Percentiles rank a stretch among this genome's conserved stretches.
These are phyloP conservation scores for Ifrita kowaldi DNA, from an alignment of 2,113 vertebrate species.

Conservation along the genomic window DNA sequence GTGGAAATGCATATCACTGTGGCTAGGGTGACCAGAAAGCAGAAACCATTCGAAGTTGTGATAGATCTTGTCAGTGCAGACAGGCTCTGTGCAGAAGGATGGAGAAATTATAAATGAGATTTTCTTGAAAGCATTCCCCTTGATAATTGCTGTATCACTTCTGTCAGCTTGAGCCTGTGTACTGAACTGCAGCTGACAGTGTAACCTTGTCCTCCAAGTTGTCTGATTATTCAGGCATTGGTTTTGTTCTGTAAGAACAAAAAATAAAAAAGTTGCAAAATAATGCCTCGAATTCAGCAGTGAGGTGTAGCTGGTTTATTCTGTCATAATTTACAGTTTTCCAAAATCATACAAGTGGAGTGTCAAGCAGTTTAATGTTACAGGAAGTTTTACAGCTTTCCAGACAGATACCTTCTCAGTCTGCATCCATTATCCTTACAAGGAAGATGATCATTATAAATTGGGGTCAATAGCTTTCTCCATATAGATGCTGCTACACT, in stretches of 20 bases:
- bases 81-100: not conserved
- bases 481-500: constrained; percentile 39
- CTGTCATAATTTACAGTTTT: not conserved
- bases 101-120: constrained; percentile 3
- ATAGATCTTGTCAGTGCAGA: not conserved
- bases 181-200: not conserved
- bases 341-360: not conserved
- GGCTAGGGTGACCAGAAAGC: not conserved
- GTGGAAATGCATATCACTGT: not conserved
- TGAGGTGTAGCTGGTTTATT: not conserved
- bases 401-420: not conserved
- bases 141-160: not conserved
- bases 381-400: constrained; percentile 11
- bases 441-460: not conserved
- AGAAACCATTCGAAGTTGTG: not conserved
- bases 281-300: not conserved
- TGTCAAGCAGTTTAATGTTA: not conserved
- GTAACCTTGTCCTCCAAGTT: not conserved
- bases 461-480: constrained; percentile 27
- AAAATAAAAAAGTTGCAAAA: too few species aligned
- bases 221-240: not conserved
- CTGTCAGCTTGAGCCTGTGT: not conserved
- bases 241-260: not conserved
- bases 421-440: not conserved
- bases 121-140: constrained; percentile 19